These are phyloP conservation scores for Beroe forskalii DNA, from an alignment of 37 sponge, comb jelly and placozoan species.

Conservation along the genomic window DNA sequence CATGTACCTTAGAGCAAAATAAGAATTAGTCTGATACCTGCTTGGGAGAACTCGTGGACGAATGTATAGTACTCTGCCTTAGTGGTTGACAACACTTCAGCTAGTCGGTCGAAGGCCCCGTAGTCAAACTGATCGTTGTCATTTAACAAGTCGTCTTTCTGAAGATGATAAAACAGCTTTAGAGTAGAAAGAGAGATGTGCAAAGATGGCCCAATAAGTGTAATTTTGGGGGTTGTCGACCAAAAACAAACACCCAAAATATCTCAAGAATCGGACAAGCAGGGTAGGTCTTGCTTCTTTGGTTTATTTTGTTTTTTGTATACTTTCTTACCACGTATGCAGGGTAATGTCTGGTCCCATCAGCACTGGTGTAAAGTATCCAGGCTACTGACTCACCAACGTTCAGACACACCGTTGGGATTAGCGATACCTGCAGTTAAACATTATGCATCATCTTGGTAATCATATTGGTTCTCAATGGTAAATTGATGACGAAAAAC, in stretches of 20 bases:
- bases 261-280: neutral
- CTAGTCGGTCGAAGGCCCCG: constrained; percentile 3
- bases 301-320: no score
- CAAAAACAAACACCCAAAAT: neutral
- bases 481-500: no score
- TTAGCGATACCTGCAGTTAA: no score
- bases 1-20: no score
- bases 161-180: no score
- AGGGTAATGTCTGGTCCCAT: neutral
- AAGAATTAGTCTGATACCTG: no score
- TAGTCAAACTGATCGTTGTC: constrained; percentile 27
- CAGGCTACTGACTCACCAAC: neutral
- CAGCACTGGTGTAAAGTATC: neutral
- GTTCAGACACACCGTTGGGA: constrained; percentile 11
- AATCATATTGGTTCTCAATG: no score
- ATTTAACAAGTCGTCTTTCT: constrained; percentile 18
- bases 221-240: no score
- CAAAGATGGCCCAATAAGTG: no score
- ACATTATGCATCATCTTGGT: no score
- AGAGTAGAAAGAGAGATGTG: no score
- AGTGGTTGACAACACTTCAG: neutral
- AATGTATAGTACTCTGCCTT: neutral
- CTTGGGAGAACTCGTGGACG: constrained; percentile 2
- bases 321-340: neutral
- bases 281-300: neutral